Evolutionary conservation across 2,888 invertebrate species (phyloP).

Genomic region (Biston betularia): DNA sequence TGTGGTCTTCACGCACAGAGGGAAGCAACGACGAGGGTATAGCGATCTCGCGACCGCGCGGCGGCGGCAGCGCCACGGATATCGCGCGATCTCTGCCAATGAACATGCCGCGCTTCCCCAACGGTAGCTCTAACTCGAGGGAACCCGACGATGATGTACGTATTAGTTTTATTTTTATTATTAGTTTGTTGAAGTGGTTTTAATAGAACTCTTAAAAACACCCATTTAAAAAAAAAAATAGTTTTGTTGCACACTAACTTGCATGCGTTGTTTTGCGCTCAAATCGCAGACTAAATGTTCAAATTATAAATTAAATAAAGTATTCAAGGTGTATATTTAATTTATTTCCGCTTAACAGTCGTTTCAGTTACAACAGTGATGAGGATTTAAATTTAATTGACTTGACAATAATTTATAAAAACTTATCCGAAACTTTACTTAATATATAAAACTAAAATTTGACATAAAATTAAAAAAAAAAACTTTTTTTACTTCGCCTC

Average conservation of each 20-base stretch:
- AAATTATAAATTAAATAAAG: no score
- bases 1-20: conserved; percentile 45
- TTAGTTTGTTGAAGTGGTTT: not conserved
- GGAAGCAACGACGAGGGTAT: conserved; percentile 87
- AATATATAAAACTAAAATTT: no score
- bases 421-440: no score
- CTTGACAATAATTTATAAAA: no score
- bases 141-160: conserved; percentile 85
- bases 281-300: no score
- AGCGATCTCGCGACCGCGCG: conserved; percentile 83
- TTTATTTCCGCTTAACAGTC: no score
- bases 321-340: no score
- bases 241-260: not conserved
- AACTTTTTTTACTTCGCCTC: no score
- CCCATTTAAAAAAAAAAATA: not conserved
- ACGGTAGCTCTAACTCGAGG: conserved; percentile 57
- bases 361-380: no score
- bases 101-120: conserved; percentile 89
- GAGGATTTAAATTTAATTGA: no score
- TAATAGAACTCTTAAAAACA: not conserved
- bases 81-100: conserved; percentile 93
- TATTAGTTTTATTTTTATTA: conserved; percentile 32
- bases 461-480: no score
- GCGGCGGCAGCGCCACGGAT: conserved; percentile 69
- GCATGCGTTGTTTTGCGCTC: not conserved